Base-by-base conservation (phyloP, 2,797 vertebrate genomes). In the Aythya fuligula region DNA sequence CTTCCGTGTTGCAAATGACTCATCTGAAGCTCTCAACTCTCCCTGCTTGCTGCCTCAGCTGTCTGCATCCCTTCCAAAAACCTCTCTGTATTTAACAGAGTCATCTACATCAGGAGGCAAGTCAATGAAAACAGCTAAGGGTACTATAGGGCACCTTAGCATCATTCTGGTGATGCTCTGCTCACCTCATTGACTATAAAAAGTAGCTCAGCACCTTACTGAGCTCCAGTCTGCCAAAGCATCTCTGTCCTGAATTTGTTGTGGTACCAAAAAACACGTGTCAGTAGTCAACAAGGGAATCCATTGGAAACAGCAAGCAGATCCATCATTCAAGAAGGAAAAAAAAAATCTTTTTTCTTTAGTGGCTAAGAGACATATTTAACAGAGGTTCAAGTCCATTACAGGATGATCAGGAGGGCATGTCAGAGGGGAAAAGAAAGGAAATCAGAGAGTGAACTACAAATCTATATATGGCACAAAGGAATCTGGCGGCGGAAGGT, bases 181-280 rank as follows among this genome's bases (percentile, higher is more conserved):
- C 30, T 66, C 74, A 77, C 20, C 17, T 90, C 45, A 13, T 8
- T 14, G 66, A 25, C 61, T 66, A 13, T 2, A n/a, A 36, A 38
- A 80, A 24, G 12, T 22, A 65, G 32, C 27, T 82, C 67, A 70
- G 27, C 45, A 62, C 3, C 17, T 58, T 21, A 21, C 15, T 62
- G 62, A 54, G 34, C 27, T 92, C 45, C 51, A 56, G 32, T 6
- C 18, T 62, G 34, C 47, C 36, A 34, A 6, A 64, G 9, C 8
- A 24, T 38, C 43, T 15, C 25, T 19, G 22, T 13, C 0, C 0
- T 39, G 27, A 25, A 22, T 11, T 22, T 53, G 34, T 32, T 65
- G 30, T 51, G 39, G 20, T 43, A 39, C 19, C 36, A 81, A 45
- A 45, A 74, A 43, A 17, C 24, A 62, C 3, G 2, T 2, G 41